Evolutionary conservation across 2,888 invertebrate genomes (phyloP), one percentile per base, ranked within the genome.

Genomic region (Teleogryllus oceanicus): DNA sequence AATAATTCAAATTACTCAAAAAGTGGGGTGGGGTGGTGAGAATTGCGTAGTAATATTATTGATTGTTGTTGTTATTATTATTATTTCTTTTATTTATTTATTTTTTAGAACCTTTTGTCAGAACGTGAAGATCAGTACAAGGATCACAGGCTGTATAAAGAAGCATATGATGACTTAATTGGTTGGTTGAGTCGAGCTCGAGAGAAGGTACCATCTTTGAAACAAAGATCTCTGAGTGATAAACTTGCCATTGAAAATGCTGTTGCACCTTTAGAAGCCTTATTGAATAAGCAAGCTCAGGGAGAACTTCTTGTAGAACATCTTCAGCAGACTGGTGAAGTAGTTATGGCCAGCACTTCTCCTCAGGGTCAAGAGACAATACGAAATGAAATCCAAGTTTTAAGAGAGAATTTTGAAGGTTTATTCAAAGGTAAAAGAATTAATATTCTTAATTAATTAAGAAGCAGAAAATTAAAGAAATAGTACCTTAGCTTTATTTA

Each of bases 241-340:
- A 95, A 96, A 86, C 86, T 96, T 80, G 94, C 96, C 0, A 94
- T 97, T 83, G 96, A 97, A 86, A 94, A 94, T 85, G 94, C 95
- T 11, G 94, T 96, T 0, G 93, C 94, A 49, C 95, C 96, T n/a
- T 90, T 96, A 76, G 96, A 96, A 84, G 92, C 93, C 79, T 87
- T 96, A 51, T 89, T 96, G 50, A 96, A 96, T 84, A 96, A 96
- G 85, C 94, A 96, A 87, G 95, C 95, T 11, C 96, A 96, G 88
- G 97, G 97, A 5, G 96, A 96, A 86, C 88, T 96, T 0, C 88
- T 96, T 78, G 90, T 96, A 11, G 96, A 97, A 86, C 94, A 96
- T 86, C 88, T 96, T 77, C 93, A 94, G 83, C 96, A 96, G 84
- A 94, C 95, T 18, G 96, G 96, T 10, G 93, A 96, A 87, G 96